Conservation (phyloP, 2,113 vertebrate genomes). For the Amphiprion ocellaris region DNA sequence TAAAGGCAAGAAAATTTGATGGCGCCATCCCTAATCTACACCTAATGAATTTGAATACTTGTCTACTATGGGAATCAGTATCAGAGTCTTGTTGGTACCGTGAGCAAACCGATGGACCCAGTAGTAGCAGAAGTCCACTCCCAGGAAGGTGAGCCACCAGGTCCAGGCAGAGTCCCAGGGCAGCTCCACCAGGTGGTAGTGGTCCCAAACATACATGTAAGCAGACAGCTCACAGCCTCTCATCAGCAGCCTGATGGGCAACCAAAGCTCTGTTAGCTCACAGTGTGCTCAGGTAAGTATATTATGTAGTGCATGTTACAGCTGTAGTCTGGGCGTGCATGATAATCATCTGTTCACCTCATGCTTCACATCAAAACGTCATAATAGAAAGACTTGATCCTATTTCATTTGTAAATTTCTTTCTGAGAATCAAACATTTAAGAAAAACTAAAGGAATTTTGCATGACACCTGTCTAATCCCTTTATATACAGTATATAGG, state of each 20-base stretch:
- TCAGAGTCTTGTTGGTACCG: conserved; percentile 80
- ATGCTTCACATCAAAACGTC: too few relatives aligned
- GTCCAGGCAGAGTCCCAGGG: conserved; percentile 94
- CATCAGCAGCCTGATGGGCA: conserved; percentile 83
- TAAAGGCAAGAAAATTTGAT: too few relatives aligned
- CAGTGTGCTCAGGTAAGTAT: neutral
- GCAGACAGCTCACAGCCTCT: conserved; percentile 88
- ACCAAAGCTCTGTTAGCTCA: neutral
- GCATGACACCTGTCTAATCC: too few relatives aligned
- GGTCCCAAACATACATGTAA: conserved; percentile 92
- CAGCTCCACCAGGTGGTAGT: conserved; percentile 86
- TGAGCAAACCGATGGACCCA: conserved; percentile 92
- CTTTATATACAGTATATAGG: too few relatives aligned
- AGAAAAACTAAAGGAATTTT: too few relatives aligned
- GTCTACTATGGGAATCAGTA: neutral
- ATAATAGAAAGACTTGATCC: too few relatives aligned
- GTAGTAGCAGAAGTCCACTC: conserved; percentile 93
- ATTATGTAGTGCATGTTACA: neutral
- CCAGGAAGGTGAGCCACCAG: conserved; percentile 91
- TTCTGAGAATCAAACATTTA: too few relatives aligned
- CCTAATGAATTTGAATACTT: neutral
- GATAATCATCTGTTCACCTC: too few relatives aligned
- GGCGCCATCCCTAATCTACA: too few relatives aligned
- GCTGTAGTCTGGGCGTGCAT: neutral
- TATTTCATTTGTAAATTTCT: too few relatives aligned